A percentile compares a stretch with the other conserved stretches of the same genome.
These are phyloP conservation scores for Uria aalge DNA, from an alignment of 2,113 vertebrate genomes.

Conservation along the genomic window DNA sequence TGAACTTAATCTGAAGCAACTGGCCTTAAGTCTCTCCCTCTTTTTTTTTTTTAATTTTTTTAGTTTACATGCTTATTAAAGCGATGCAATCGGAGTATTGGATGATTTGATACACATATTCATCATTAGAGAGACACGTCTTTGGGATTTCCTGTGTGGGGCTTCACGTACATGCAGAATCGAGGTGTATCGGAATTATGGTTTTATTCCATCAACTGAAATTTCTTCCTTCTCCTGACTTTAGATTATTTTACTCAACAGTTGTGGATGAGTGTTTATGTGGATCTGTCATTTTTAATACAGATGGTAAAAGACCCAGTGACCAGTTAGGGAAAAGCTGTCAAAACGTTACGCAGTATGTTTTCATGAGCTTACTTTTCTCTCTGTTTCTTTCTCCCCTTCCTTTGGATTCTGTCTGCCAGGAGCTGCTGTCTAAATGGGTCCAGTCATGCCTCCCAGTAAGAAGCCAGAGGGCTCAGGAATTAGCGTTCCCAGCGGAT, in stretches of 20 bases:
- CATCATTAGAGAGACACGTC: not conserved
- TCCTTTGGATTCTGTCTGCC: constrained; percentile 22
- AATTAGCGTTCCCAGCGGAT: constrained; percentile 88
- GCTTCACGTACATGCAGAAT: not conserved
- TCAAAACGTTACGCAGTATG: not conserved
- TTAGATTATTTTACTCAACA: not conserved
- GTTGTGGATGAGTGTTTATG: not conserved
- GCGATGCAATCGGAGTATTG: not conserved
- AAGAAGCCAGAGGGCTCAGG: constrained; percentile 97
- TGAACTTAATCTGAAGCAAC: constrained; percentile 58
- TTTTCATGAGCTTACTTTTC: constrained; percentile 20
- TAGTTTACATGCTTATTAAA: not conserved
- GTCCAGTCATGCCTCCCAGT: constrained; percentile 98
- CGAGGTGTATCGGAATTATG: not conserved
- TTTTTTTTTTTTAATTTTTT: not conserved
- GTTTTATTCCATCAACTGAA: not conserved
- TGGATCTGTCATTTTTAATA: not conserved
- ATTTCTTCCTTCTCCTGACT: not conserved
- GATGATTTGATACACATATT: not conserved
- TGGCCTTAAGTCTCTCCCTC: not conserved
- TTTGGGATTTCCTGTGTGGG: not conserved
- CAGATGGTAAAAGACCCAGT: not conserved
- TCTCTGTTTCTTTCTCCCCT: not conserved
- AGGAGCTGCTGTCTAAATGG: constrained; percentile 93
- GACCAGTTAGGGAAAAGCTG: not conserved